Conservation (phyloP, 2,888 invertebrate genomes). For the Nomada lathburiana region DNA sequence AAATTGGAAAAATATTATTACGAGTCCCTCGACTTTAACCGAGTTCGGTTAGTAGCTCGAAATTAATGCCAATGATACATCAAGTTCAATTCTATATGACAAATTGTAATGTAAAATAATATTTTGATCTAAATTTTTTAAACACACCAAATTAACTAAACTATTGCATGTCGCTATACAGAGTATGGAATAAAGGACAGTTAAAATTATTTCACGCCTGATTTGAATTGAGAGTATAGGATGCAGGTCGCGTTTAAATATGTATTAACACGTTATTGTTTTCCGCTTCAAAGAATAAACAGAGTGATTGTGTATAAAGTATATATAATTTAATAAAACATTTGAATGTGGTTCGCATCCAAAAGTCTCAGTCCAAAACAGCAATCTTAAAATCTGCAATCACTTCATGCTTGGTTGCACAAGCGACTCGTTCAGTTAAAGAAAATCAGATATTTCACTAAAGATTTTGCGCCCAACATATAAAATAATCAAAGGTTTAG, state of each 20-base stretch:
- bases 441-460: constrained; percentile 16
- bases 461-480: constrained; percentile 36
- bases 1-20: constrained; percentile 22
- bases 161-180: constrained; percentile 43
- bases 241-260: constrained; percentile 16
- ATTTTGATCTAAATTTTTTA: constrained; percentile 12
- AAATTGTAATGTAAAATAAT: not conserved
- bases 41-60: constrained; percentile 17
- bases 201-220: constrained; percentile 22
- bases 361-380: constrained; percentile 31
- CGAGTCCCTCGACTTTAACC: constrained; percentile 41
- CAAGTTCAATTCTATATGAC: not conserved
- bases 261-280: not conserved
- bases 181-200: constrained; percentile 20
- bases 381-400: constrained; percentile 51
- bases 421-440: constrained; percentile 50
- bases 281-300: not conserved
- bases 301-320: not conserved
- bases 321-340: not conserved
- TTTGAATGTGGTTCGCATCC: constrained; percentile 22
- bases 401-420: constrained; percentile 63
- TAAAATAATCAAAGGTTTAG: constrained; percentile 43
- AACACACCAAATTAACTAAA: constrained; percentile 24
- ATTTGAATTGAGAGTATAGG: constrained; percentile 30
- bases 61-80: constrained; percentile 4